phyloP scores from a whole-genome alignment of 1,140 invertebrate genomes.

The Dendrolimus punctatus region DNA sequence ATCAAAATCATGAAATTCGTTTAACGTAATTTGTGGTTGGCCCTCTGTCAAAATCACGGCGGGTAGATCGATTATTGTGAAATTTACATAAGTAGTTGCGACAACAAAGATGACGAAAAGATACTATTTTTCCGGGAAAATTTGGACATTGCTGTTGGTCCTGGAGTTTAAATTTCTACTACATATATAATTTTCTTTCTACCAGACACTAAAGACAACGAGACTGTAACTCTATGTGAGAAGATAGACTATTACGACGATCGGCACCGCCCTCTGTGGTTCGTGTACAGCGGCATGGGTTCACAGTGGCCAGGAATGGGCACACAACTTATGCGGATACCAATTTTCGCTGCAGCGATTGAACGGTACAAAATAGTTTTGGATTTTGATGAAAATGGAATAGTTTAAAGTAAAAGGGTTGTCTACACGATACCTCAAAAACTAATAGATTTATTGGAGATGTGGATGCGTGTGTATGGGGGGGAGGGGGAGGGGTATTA shows the following conservation, averaged over 20 bases:
- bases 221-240: slow-evolving; percentile 33
- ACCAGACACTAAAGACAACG: slow-evolving; percentile 71
- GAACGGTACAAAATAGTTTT: slow-evolving; percentile 34
- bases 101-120: no score
- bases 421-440: no score
- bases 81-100: no score
- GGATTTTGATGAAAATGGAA: no score
- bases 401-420: no score
- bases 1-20: neutral
- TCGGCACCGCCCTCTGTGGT: slow-evolving; percentile 80
- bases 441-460: neutral
- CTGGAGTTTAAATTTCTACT: neutral
- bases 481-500: no score
- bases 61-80: no score
- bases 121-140: no score
- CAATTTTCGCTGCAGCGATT: slow-evolving; percentile 82
- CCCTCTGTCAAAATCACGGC: no score
- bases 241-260: slow-evolving; percentile 71
- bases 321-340: slow-evolving; percentile 74
- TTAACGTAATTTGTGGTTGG: no score
- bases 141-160: no score
- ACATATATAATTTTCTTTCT: neutral
- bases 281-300: slow-evolving; percentile 92
- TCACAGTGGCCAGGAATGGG: slow-evolving; percentile 92
- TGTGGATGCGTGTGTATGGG: slow-evolving; percentile 36